A percentile compares a stretch with the other conserved stretches of the same genome.
phyloP scores from a whole-genome alignment of 2,888 invertebrate species.

The Lamellibrachia columna region DNA sequence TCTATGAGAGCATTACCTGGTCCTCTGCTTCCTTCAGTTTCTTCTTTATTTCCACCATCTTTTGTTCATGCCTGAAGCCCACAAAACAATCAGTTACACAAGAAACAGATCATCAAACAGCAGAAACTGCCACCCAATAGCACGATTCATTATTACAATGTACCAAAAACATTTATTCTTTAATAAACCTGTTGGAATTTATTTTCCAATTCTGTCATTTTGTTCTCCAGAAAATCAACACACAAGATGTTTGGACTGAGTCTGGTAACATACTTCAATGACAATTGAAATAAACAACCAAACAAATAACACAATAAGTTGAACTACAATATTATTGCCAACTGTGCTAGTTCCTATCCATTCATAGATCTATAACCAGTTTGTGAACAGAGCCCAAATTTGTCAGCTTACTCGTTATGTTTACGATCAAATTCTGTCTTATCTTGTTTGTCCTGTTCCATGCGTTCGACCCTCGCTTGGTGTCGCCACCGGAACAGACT shows the following conservation, averaged over 20 bases:
- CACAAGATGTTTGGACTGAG: too few relatives aligned
- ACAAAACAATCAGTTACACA: conserved; percentile 18
- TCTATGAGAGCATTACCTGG: conserved; percentile 19
- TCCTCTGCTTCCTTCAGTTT: conserved; percentile 74
- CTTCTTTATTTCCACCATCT: conserved; percentile 71
- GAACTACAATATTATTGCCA: not conserved
- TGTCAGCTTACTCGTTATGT: not conserved
- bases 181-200: too few relatives aligned
- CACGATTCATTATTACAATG: not conserved
- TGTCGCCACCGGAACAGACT: conserved; percentile 99
- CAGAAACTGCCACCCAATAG: not conserved
- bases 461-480: conserved; percentile 85
- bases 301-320: not conserved
- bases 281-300: too few relatives aligned
- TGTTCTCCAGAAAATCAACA: too few relatives aligned
- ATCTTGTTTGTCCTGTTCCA: conserved; percentile 69
- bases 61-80: conserved; percentile 55
- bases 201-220: too few relatives aligned
- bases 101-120: not conserved
- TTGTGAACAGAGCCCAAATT: not conserved
- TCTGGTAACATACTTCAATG: too few relatives aligned
- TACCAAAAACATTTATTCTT: not conserved
- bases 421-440: conserved; percentile 65
- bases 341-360: not conserved
- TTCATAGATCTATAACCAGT: not conserved